Evolutionary conservation across 64 coral and sea anemone genomes (phyloP).

Genomic region (Porites australiensis): DNA sequence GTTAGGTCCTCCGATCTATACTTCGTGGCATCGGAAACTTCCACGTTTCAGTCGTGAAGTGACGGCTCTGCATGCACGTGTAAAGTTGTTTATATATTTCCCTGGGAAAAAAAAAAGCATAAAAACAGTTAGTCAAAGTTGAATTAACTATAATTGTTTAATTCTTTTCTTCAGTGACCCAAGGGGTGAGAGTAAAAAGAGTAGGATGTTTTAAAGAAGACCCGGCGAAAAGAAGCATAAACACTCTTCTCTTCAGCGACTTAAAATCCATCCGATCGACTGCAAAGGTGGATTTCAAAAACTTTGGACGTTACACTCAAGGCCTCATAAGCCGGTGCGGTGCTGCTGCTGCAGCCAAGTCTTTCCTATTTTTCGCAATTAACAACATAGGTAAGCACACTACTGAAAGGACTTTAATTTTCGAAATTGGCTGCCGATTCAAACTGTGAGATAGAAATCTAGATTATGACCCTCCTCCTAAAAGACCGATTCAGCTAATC

Average conservation of each 20-base stretch:
- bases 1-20: too few species aligned
- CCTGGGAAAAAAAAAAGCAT: too few species aligned
- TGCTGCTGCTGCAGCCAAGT: not conserved
- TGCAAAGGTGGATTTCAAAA: constrained; percentile 19
- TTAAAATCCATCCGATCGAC: not conserved
- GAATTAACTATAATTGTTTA: not conserved
- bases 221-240: not conserved
- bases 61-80: too few species aligned
- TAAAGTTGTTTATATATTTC: too few species aligned
- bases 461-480: too few species aligned
- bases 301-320: not conserved
- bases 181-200: constrained; percentile 3
- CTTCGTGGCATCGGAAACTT: too few species aligned
- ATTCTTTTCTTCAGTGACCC: not conserved
- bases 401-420: not conserved
- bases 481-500: too few species aligned
- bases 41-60: too few species aligned
- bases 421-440: not conserved
- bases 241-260: not conserved
- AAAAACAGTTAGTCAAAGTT: too few species aligned
- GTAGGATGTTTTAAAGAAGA: constrained; percentile 50
- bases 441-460: not conserved
- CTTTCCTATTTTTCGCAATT: not conserved
- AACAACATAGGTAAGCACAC: not conserved
- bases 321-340: not conserved